Base-by-base conservation (phyloP, 2,113 vertebrate genomes). In the Laticauda laticaudata region DNA sequence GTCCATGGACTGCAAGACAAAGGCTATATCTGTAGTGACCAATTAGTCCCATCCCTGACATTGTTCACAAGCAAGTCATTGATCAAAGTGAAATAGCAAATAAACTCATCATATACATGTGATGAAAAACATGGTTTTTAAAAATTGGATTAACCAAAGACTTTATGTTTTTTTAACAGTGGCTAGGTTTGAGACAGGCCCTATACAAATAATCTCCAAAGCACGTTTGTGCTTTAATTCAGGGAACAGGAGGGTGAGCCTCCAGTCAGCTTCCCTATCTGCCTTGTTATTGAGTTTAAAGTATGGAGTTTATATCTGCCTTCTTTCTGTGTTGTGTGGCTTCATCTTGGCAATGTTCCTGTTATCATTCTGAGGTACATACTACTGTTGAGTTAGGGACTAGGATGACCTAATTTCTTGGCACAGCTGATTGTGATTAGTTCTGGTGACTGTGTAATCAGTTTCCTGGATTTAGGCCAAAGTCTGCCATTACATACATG, bases 341-440 rank as follows among this genome's bases (percentile, higher is more conserved):
- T 86, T 64, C 81, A 57, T 85, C 86, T 86, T 1, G 4, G 92
- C 45, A 94, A 92, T 93, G 93, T 55, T 92, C 2, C 88, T 75
- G 57, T 91, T 92, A 92, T 94, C 45, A 89, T 95, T 93, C 95
- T 95, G 57, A 54, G 75, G 88, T 45, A 88, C 88, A 93, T 34
- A 5, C 39, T 90, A 85, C 92, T 81, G 43, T 81, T 92, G 81
- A 87, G 51, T 43, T 54, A 89, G 85, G 87, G 93, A 93, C 91
- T 90, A 91, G 69, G 53, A 97, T 97, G 96, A 97, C 94, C 94
- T 97, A 96, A 97, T 96, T 95, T 94, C 94, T 96, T 97, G 97
- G 96, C 96, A 92, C 93, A 61, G 92, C 8, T 93, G 93, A 96
- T 85, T 96, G 94, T 45, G 0, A 88, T 85, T 64, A 93, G 0